A percentile compares a stretch with the other conserved stretches of the same genome.
phyloP scores from a whole-genome alignment of 1,140 invertebrate species.

The Cydia pomonella region DNA sequence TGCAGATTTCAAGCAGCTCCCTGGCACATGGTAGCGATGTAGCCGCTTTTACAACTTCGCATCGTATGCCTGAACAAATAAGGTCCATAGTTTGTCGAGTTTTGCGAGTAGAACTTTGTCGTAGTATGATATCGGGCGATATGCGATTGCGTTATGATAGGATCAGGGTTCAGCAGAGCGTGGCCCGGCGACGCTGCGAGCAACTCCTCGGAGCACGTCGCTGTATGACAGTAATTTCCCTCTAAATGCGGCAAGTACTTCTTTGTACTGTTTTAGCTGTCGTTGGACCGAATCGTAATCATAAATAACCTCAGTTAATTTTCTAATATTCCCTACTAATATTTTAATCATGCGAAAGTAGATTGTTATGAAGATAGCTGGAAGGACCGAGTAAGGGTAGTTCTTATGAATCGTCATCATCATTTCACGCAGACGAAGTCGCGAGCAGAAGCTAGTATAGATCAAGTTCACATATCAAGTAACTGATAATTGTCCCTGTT shows the following conservation, averaged over 20 bases:
- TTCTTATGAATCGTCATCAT: too few relatives aligned
- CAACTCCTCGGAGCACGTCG: slow-evolving; percentile 49
- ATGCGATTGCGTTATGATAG: slow-evolving; percentile 79
- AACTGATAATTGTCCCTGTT: too few relatives aligned
- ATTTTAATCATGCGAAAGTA: too few relatives aligned
- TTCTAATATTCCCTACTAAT: too few relatives aligned
- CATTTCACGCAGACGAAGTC: too few relatives aligned
- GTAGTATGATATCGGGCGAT: slow-evolving; percentile 46
- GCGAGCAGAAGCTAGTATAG: too few relatives aligned
- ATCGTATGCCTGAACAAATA: slow-evolving; percentile 40
- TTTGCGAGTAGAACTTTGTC: slow-evolving; percentile 45
- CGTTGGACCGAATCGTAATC: not conserved
- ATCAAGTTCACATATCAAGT: too few relatives aligned
- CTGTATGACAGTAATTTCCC: slow-evolving; percentile 61
- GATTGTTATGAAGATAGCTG: too few relatives aligned
- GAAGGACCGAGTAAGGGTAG: too few relatives aligned
- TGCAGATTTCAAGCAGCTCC: slow-evolving; percentile 55
- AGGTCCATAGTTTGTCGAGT: slow-evolving; percentile 42
- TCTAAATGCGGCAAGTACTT: slow-evolving; percentile 56
- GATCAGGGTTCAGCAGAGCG: slow-evolving; percentile 73
- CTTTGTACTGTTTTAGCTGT: slow-evolving; percentile 29
- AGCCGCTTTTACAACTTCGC: slow-evolving; percentile 7
- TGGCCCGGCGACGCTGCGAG: slow-evolving; percentile 48
- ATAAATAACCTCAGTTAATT: not conserved
- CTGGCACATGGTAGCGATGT: slow-evolving; percentile 43